These are phyloP conservation scores for Trogon surrucura DNA, from an alignment of 2,113 vertebrate species.

Conservation along the genomic window DNA sequence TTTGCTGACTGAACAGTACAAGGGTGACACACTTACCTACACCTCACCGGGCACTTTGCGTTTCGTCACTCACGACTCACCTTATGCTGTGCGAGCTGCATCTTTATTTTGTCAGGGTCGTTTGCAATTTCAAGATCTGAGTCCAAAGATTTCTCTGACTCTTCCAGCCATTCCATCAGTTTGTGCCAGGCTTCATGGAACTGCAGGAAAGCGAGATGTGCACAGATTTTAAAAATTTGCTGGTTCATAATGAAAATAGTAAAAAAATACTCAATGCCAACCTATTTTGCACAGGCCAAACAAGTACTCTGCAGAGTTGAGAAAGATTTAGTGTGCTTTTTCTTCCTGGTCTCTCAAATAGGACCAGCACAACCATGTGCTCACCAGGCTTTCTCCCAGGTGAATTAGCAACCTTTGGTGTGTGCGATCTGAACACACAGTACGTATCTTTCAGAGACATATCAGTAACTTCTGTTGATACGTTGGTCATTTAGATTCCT, in stretches of 20 bases:
- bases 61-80: slow-evolving; percentile 71
- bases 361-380: neutral
- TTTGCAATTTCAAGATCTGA: slow-evolving; percentile 97
- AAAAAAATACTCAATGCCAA: neutral
- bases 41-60: neutral
- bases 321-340: neutral
- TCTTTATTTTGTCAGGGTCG: slow-evolving; percentile 97
- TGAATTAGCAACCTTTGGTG: neutral
- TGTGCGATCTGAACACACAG: neutral
- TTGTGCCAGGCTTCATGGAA: slow-evolving; percentile 97
- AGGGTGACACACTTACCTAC: neutral
- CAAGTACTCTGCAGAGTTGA: neutral
- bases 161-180: slow-evolving; percentile 96
- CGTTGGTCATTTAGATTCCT: neutral
- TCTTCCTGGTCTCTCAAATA: neutral
- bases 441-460: neutral
- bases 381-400: neutral
- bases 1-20: neutral
- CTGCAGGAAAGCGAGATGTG: slow-evolving; percentile 73
- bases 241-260: neutral
- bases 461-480: neutral
- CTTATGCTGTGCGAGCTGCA: slow-evolving; percentile 93
- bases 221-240: neutral
- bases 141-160: slow-evolving; percentile 91
- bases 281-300: neutral